Evolutionary conservation across 1,140 invertebrate genomes (phyloP), one percentile per base, ranked within the genome.

Genomic region (Danaus plexippus): DNA sequence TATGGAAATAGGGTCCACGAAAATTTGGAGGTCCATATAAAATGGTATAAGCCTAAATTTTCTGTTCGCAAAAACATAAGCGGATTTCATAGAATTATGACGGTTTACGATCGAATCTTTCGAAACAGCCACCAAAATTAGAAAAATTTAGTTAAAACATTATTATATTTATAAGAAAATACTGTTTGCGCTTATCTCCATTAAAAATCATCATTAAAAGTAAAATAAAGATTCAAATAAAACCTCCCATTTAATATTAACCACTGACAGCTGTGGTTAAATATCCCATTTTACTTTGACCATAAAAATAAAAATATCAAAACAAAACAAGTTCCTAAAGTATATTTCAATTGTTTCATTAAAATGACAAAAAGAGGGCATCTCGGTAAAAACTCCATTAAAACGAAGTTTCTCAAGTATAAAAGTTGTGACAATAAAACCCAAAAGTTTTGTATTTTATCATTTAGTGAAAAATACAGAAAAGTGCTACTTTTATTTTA

Each of bases 341-440:
- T 61, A 51, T 55, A 60, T 55, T 60, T 60, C 58, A 60, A 60
- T 60, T 60, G 48, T 61, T 61, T 61, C 59, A 61, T 61, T 56
- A 56, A 61, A 56, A 49, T 44, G 43, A 61, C 59, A 61, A 56
- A 53, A 61, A 61, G 48, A 56, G 59, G 49, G 49, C 54, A 56
- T 55, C 53, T 61, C 55, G 52, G 55, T 59, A 56, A 54, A 61
- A 65, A 65, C 59, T 65, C 63, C 59, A 65, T 65, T 65, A 65
- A 61, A 61, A 56, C 43, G 59, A 61, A 65, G 57, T 58, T 59
- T 59, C 43, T 58, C 53, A 65, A 65, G 63, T 65, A 62, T 54
- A 54, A 62, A 61, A 66, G 59, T 66, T 66, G 54, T 32, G 59
- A 66, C 63, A 62, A 50, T 66, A 66, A 65, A 65, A 66, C 59